Evolutionary conservation across 1,140 invertebrate genomes (phyloP).

Genomic region (Microplitis demolitor): DNA sequence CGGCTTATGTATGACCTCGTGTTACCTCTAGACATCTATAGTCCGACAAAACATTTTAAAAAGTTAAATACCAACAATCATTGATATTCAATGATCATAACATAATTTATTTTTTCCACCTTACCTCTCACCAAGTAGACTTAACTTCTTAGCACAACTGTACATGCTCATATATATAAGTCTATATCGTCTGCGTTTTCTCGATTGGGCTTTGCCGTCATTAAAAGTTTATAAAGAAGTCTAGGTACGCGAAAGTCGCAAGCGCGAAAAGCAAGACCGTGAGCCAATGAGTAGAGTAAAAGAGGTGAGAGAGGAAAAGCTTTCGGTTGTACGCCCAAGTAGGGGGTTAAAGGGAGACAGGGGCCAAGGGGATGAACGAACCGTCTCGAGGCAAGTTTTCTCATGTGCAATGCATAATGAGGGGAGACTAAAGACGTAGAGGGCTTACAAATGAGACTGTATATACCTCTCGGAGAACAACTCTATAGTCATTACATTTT

Average conservation of each 20-base stretch:
- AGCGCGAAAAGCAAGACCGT: slow-evolving; percentile 36
- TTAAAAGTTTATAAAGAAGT: slow-evolving; percentile 64
- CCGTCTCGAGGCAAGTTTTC: slow-evolving; percentile 58
- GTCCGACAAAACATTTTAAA: no score
- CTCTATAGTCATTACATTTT: slow-evolving; percentile 1
- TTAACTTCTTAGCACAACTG: no score
- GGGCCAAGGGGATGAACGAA: slow-evolving; percentile 31
- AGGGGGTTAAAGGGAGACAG: not conserved
- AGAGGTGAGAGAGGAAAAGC: slow-evolving; percentile 20
- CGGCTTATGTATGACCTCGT: no score
- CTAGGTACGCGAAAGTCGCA: slow-evolving; percentile 45
- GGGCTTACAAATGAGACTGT: slow-evolving; percentile 59
- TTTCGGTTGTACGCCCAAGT: not conserved
- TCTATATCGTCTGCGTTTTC: slow-evolving; percentile 37
- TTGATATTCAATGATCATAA: slow-evolving; percentile 8
- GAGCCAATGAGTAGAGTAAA: slow-evolving; percentile 23
- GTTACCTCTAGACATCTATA: no score
- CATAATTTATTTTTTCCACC: slow-evolving; percentile 23
- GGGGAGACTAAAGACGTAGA: slow-evolving; percentile 57
- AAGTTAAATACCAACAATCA: not conserved
- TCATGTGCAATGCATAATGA: slow-evolving; percentile 64
- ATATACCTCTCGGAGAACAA: slow-evolving; percentile 14
- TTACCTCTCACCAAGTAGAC: not conserved
- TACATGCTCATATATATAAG: not conserved
- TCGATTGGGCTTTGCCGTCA: slow-evolving; percentile 62